These are phyloP conservation scores for Zaprionus nigranus DNA, from an alignment of 1,140 invertebrate species.

Conservation along the genomic window DNA sequence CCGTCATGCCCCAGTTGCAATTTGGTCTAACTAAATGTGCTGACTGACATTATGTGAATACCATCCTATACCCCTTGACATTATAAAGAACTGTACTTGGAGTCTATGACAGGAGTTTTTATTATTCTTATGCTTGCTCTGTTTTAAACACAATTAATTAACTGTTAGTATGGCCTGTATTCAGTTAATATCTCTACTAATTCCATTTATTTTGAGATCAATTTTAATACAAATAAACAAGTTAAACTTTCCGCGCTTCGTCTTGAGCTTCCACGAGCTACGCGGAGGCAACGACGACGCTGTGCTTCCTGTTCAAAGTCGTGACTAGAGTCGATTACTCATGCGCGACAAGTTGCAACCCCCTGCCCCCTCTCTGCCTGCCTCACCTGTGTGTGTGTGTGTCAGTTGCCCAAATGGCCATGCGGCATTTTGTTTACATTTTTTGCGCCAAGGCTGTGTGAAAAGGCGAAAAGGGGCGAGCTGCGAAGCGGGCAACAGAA, in stretches of 20 bases:
- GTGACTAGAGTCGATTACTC: slow-evolving; percentile 59
- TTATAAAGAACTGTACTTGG: neutral
- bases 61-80: neutral
- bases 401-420: slow-evolving; percentile 42
- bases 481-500: neutral
- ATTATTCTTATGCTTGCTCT: too few species aligned
- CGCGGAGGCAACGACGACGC: neutral
- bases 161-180: neutral
- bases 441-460: slow-evolving; percentile 48
- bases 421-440: slow-evolving; percentile 65
- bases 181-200: neutral
- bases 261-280: neutral
- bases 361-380: neutral
- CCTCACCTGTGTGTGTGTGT: slow-evolving; percentile 19
- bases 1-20: neutral
- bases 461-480: neutral
- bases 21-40: neutral
- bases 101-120: too few species aligned
- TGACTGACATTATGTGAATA: neutral
- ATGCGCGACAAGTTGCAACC: slow-evolving; percentile 50
- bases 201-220: neutral
- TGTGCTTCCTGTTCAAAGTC: slow-evolving; percentile 34
- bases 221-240: neutral
- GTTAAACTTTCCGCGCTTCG: neutral
- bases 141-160: too few species aligned